phyloP scores from a whole-genome alignment of 2,888 invertebrate species.

The Athalia rosae region DNA sequence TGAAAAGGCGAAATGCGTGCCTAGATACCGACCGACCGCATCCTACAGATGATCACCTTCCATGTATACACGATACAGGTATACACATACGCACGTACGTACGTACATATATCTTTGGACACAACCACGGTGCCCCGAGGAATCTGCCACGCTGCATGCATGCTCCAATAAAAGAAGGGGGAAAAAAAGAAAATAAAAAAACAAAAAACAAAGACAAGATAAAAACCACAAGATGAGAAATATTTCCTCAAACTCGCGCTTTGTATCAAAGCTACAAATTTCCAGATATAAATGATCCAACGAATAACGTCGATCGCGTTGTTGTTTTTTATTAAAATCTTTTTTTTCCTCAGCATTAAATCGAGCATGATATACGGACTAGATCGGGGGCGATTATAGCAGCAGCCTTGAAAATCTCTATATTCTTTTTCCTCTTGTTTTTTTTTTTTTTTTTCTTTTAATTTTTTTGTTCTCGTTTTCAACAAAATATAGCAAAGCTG shows the following conservation, averaged over 20 bases:
- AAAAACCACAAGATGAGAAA: too few relatives aligned
- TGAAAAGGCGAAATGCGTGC: not conserved
- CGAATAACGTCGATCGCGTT: not conserved
- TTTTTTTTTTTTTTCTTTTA: too few relatives aligned
- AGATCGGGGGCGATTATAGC: not conserved
- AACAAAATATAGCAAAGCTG: too few relatives aligned
- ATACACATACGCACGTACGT: too few relatives aligned
- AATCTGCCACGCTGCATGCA: not conserved
- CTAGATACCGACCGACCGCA: not conserved
- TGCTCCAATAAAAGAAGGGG: too few relatives aligned
- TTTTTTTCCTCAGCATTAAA: not conserved
- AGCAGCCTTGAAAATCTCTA: not conserved
- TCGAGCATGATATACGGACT: not conserved
- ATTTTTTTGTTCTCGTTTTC: too few relatives aligned
- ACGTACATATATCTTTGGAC: too few relatives aligned
- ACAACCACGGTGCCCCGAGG: not conserved
- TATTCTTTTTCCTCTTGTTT: not conserved
- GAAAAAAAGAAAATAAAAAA: too few relatives aligned
- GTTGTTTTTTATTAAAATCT: not conserved
- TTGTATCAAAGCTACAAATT: not conserved
- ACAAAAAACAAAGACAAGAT: too few relatives aligned
- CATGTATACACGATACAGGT: too few relatives aligned
- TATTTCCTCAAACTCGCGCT: too few relatives aligned
- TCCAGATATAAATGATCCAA: not conserved
- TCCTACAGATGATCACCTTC: too few relatives aligned